Conservation (phyloP, 2,113 vertebrate species). For the Nesoenas mayeri region DNA sequence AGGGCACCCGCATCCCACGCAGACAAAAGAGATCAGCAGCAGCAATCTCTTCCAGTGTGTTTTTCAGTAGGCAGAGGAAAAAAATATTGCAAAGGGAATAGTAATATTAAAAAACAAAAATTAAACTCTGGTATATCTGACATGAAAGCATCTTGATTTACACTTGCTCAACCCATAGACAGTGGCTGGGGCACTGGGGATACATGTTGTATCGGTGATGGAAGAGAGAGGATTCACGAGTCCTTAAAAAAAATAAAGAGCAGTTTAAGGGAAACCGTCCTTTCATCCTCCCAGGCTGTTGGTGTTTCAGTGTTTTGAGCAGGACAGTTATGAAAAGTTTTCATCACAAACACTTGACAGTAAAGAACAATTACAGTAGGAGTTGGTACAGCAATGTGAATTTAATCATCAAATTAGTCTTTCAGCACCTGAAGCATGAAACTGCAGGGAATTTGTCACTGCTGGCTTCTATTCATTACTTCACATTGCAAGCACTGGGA, state of each 20-base stretch:
- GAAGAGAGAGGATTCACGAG: background rate
- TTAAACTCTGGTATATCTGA: background rate
- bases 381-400: background rate
- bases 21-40: background rate
- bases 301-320: background rate
- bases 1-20: constrained; percentile 22
- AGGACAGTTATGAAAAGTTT: background rate
- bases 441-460: background rate
- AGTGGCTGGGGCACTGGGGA: accelerated
- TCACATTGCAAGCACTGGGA: background rate
- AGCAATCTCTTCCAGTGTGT: accelerated
- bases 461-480: background rate
- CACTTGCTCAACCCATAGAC: background rate
- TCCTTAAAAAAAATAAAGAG: accelerated
- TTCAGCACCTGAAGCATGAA: background rate
- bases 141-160: background rate
- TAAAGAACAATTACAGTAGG: background rate
- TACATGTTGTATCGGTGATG: accelerated
- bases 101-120: background rate
- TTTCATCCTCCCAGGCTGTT: background rate
- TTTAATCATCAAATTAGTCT: background rate
- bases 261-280: background rate
- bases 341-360: background rate
- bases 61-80: background rate
- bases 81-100: background rate